Percentiles rank a stretch among this genome's conserved stretches.
Conservation (phyloP, 2,113 vertebrate genomes). For the Beaufortia kweichowensis region DNA sequence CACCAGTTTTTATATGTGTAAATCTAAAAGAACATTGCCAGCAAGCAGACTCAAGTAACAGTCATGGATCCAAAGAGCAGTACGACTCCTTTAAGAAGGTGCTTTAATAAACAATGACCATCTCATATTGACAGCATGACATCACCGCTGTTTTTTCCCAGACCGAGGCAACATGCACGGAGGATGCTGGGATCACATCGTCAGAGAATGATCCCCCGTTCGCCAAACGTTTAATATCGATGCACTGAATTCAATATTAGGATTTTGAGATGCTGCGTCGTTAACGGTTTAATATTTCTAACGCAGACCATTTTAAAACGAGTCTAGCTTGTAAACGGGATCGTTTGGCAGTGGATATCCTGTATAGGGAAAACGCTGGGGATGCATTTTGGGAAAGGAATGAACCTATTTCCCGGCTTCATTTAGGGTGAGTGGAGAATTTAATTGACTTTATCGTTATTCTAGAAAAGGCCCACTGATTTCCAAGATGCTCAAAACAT, state of each 20-base stretch:
- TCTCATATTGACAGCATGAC: slow-evolving; percentile 89
- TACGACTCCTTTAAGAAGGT: slow-evolving; percentile 85
- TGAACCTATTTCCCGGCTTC: slow-evolving; percentile 8
- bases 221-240: slow-evolving; percentile 16
- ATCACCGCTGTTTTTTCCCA: slow-evolving; percentile 86
- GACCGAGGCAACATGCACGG: slow-evolving; percentile 63
- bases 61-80: slow-evolving; percentile 6
- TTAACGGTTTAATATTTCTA: slow-evolving; percentile 6
- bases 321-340: slow-evolving; percentile 7
- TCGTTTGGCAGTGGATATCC: background rate
- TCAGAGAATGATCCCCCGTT: slow-evolving; percentile 62
- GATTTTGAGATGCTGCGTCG: background rate
- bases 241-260: background rate
- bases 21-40: background rate
- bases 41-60: slow-evolving; percentile 11
- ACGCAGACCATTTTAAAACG: background rate
- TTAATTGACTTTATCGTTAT: slow-evolving; percentile 4
- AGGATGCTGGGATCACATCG: slow-evolving; percentile 73
- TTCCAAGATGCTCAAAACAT: background rate
- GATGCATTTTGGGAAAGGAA: background rate
- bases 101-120: slow-evolving; percentile 85
- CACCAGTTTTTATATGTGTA: background rate
- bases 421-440: slow-evolving; percentile 14
- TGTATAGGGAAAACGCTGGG: slow-evolving; percentile 12
- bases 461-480: background rate